These are phyloP conservation scores for Hypsibius dujardini DNA, from an alignment of 1,140 invertebrate genomes.

Conservation along the genomic window DNA sequence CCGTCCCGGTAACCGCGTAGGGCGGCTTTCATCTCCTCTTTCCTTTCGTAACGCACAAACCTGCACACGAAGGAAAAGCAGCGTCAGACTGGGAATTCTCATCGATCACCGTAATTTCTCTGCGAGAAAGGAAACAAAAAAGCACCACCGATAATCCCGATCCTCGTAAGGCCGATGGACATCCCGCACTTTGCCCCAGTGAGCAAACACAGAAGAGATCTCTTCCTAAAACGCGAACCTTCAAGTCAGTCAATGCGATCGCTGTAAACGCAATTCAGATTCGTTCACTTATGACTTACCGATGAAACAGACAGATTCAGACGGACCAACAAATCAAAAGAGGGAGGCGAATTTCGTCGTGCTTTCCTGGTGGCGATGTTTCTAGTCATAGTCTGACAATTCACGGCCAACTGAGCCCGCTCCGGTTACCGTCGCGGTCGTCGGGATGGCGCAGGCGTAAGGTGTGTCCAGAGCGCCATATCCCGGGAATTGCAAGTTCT, in stretches of 20 bases:
- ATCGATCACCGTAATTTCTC: background rate
- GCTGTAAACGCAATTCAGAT: background rate
- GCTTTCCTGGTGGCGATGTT: background rate
- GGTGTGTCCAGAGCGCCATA: too few relatives aligned
- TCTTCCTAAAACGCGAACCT: background rate
- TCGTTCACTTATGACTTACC: background rate
- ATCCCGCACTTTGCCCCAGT: background rate
- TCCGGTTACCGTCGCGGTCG: too few relatives aligned
- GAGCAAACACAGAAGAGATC: background rate
- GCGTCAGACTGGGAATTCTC: background rate
- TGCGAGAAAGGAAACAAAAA: conserved; percentile 5
- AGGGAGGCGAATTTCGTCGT: background rate
- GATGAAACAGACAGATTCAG: background rate
- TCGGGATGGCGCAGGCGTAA: too few relatives aligned
- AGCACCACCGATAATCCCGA: background rate
- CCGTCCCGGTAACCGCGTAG: conserved; percentile 3
- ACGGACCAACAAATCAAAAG: background rate
- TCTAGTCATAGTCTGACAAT: background rate
- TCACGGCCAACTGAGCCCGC: too few relatives aligned
- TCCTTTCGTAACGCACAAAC: conserved; percentile 5
- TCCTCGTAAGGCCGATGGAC: conserved; percentile 1
- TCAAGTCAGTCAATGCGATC: background rate
- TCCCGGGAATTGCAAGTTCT: too few relatives aligned
- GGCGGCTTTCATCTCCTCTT: conserved; percentile 4
- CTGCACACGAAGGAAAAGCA: background rate